Evolutionary conservation across 1,140 invertebrate genomes (phyloP).

Genomic region (Nomia melanderi): DNA sequence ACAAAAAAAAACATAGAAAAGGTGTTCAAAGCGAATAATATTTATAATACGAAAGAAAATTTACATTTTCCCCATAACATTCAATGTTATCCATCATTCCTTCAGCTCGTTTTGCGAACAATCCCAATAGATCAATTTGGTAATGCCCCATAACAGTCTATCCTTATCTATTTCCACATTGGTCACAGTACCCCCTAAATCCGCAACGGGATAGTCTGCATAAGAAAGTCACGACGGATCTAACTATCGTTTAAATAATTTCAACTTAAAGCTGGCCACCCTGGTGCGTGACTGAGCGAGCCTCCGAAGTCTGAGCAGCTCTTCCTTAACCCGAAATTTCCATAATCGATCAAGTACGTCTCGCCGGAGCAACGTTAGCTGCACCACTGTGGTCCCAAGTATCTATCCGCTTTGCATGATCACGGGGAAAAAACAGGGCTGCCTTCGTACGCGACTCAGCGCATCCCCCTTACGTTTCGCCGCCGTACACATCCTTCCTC

Average conservation of each 20-base stretch:
- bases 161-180: too few relatives aligned
- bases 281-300: constrained; percentile 33
- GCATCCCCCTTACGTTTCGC: constrained; percentile 5
- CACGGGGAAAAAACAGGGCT: constrained; percentile 33
- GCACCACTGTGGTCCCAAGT: constrained; percentile 22
- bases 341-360: constrained; percentile 50
- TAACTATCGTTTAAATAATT: constrained; percentile 25
- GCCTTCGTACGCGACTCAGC: constrained; percentile 38
- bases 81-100: too few relatives aligned
- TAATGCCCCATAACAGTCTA: too few relatives aligned
- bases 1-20: too few relatives aligned
- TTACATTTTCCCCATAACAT: too few relatives aligned
- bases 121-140: too few relatives aligned
- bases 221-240: too few relatives aligned
- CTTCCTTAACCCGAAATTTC: constrained; percentile 34
- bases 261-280: not conserved
- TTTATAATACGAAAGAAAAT: too few relatives aligned
- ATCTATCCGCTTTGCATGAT: constrained; percentile 38
- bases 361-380: constrained; percentile 15
- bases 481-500: not conserved
- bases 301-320: constrained; percentile 26
- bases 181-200: too few relatives aligned
- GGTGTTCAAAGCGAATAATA: too few relatives aligned
- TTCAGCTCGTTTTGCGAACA: too few relatives aligned
- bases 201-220: too few relatives aligned